Evolutionary conservation across 2,113 vertebrate genomes (phyloP).

Genomic region (Panthera tigris): DNA sequence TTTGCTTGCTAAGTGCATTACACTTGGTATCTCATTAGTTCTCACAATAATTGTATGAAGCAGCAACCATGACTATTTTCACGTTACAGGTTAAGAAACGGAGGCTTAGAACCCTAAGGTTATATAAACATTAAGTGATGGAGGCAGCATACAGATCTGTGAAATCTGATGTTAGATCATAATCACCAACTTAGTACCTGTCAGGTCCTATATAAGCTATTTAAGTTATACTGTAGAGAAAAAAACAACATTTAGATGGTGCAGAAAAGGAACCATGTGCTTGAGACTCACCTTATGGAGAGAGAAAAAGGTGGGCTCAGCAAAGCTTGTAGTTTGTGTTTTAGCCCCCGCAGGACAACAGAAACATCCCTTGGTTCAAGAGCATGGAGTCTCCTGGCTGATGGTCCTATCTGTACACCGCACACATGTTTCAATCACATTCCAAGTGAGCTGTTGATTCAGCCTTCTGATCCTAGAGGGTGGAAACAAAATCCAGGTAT

Average conservation of each 20-base stretch:
- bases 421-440: background rate
- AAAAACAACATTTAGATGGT: background rate
- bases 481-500: constrained; percentile 10
- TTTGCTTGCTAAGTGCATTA: background rate
- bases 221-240: background rate
- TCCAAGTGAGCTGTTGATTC: background rate
- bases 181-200: background rate
- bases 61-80: background rate
- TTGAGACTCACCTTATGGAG: background rate
- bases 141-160: background rate
- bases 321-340: background rate
- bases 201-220: background rate
- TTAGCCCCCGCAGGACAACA: background rate
- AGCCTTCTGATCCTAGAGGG: background rate
- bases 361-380: background rate
- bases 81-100: background rate
- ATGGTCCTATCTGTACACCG: fast-evolving
- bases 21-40: background rate
- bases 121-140: background rate
- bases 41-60: background rate
- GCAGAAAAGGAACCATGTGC: background rate
- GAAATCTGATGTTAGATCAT: background rate
- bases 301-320: background rate
- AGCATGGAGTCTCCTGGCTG: background rate
- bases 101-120: background rate